These are phyloP conservation scores for Dasysyrphus albostriatus DNA, from an alignment of 2,888 invertebrate species.

Conservation along the genomic window DNA sequence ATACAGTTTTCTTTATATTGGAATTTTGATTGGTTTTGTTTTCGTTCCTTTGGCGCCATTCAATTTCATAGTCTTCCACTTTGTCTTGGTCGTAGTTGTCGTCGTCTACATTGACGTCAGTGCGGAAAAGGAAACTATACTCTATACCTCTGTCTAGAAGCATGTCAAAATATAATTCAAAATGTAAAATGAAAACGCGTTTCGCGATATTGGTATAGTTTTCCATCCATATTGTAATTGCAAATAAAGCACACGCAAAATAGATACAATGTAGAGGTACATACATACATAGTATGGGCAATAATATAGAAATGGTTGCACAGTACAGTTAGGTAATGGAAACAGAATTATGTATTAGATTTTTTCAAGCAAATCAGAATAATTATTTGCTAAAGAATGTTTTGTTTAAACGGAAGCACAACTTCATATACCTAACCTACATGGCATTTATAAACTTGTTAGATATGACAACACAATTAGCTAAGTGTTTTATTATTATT, in stretches of 20 bases:
- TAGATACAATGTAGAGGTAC: background rate
- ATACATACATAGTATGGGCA: background rate
- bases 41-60: constrained; percentile 20
- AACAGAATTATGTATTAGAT: no score
- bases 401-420: no score
- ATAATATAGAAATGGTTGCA: background rate
- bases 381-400: no score
- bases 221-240: constrained; percentile 12
- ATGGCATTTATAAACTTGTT: no score
- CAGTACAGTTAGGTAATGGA: background rate
- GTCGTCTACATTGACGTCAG: background rate
- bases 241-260: constrained; percentile 19
- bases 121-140: constrained; percentile 10
- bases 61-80: background rate
- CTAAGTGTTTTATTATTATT: no score
- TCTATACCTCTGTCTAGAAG: background rate
- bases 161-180: constrained; percentile 34
- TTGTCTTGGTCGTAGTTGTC: background rate
- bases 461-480: no score
- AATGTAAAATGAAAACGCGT: constrained; percentile 14
- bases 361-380: no score
- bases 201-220: constrained; percentile 9
- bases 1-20: background rate
- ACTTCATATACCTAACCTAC: no score
- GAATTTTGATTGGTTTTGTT: constrained; percentile 17